phyloP scores from a whole-genome alignment of 2,888 invertebrate genomes.

The Perizoma affinitatum region DNA sequence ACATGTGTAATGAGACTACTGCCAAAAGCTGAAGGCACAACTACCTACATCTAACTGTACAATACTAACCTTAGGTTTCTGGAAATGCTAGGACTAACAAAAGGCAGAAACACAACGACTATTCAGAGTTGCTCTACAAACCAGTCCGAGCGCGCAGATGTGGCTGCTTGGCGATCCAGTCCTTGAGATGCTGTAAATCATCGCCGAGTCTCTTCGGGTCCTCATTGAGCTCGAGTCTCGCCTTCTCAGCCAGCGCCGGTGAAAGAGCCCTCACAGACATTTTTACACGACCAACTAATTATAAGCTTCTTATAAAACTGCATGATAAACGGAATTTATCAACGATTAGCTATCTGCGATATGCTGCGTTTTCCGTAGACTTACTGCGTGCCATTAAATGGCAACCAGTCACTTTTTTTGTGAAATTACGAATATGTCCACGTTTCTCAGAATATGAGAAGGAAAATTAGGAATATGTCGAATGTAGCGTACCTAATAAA shows the following conservation, averaged over 20 bases:
- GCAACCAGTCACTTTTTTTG: too few relatives aligned
- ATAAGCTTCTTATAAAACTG: constrained; percentile 18
- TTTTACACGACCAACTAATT: constrained; percentile 26
- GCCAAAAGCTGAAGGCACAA: too few relatives aligned
- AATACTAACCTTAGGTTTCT: too few relatives aligned
- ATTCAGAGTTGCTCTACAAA: too few relatives aligned
- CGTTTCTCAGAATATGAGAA: too few relatives aligned
- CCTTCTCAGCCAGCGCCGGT: constrained; percentile 66
- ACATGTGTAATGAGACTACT: too few relatives aligned
- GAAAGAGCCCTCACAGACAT: constrained; percentile 61
- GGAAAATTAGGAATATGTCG: too few relatives aligned
- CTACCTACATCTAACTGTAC: too few relatives aligned
- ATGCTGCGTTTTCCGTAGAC: constrained; percentile 1
- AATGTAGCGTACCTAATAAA: too few relatives aligned
- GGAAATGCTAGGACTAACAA: too few relatives aligned
- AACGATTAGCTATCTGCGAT: constrained; percentile 33
- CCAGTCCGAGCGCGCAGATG: constrained; percentile 72
- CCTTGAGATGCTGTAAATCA: constrained; percentile 78
- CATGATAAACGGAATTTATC: constrained; percentile 26
- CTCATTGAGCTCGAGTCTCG: constrained; percentile 80
- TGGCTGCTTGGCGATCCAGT: constrained; percentile 84
- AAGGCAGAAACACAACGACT: background rate
- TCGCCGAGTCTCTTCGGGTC: constrained; percentile 70
- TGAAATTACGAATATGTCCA: too few relatives aligned
- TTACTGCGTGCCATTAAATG: constrained; percentile 6